Conservation (phyloP, 2,797 vertebrate species). For the Periophthalmus magnuspinnatus region DNA sequence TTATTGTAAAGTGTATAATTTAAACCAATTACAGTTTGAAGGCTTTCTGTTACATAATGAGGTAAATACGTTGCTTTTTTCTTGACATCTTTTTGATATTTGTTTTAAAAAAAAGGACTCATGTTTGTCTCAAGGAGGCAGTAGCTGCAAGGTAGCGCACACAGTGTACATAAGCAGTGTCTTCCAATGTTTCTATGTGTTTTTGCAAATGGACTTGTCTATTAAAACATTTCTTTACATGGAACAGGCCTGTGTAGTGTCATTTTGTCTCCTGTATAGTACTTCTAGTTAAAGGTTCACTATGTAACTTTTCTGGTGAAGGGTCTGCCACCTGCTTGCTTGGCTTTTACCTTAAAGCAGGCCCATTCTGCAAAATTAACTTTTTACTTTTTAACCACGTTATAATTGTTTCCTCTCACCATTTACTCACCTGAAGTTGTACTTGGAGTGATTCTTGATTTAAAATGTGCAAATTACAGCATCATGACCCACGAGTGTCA, state of each 20-base stretch:
- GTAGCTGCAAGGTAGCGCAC: constrained; percentile 74
- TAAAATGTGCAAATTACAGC: too few relatives aligned
- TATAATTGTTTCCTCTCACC: too few relatives aligned
- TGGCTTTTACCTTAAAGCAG: too few relatives aligned
- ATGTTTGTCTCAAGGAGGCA: constrained; percentile 63
- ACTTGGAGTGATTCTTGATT: too few relatives aligned
- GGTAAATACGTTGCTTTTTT: constrained; percentile 47
- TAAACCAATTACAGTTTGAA: constrained; percentile 67
- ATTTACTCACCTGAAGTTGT: too few relatives aligned
- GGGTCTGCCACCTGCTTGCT: too few relatives aligned
- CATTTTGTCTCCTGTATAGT: constrained; percentile 16
- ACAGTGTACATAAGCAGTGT: constrained; percentile 71
- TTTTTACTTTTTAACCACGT: too few relatives aligned
- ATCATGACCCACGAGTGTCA: too few relatives aligned
- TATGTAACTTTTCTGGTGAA: too few relatives aligned
- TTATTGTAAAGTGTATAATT: constrained; percentile 80
- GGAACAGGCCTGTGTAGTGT: constrained; percentile 26
- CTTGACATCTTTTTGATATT: constrained; percentile 62
- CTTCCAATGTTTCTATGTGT: constrained; percentile 76
- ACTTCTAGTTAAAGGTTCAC: too few relatives aligned
- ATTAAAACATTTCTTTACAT: constrained; percentile 74
- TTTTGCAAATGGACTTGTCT: constrained; percentile 73
- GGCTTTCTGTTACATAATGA: constrained; percentile 67
- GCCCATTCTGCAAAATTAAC: too few relatives aligned
- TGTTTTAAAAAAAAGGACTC: constrained; percentile 40